Conservation (phyloP, 2,113 vertebrate genomes). For the Numida meleagris region DNA sequence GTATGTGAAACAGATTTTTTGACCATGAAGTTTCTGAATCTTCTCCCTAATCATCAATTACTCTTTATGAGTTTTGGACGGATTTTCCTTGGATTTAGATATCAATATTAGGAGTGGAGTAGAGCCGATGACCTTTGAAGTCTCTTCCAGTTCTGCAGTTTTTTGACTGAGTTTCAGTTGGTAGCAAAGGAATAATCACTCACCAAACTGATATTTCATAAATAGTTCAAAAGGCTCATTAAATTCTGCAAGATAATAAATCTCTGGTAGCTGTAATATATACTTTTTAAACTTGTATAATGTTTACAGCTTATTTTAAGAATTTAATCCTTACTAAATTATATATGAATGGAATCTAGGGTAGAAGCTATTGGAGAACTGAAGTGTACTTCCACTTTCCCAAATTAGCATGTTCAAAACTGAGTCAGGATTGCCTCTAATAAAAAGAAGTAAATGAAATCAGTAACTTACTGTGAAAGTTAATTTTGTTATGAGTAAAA, state of each 20-base stretch:
- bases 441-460: not conserved
- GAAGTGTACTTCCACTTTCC: not conserved
- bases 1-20: not conserved
- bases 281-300: not conserved
- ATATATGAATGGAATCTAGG: not conserved
- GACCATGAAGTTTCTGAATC: not conserved
- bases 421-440: not conserved
- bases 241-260: not conserved
- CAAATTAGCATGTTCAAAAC: not conserved
- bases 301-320: not conserved
- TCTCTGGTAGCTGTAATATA: not conserved
- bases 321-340: not conserved
- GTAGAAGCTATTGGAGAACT: not conserved
- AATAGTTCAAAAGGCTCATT: not conserved
- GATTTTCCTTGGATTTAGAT: not conserved
- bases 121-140: not conserved
- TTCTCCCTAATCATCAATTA: not conserved
- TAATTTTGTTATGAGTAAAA: not conserved
- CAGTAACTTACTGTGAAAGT: not conserved
- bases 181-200: not conserved
- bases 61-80: not conserved
- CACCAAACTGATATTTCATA: not conserved
- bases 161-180: not conserved
- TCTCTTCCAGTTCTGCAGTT: not conserved
- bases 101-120: not conserved